Evolutionary conservation across 2,113 vertebrate genomes (phyloP), one percentile per base, ranked within the genome.

Genomic region (Neotragus pygmaeus): DNA sequence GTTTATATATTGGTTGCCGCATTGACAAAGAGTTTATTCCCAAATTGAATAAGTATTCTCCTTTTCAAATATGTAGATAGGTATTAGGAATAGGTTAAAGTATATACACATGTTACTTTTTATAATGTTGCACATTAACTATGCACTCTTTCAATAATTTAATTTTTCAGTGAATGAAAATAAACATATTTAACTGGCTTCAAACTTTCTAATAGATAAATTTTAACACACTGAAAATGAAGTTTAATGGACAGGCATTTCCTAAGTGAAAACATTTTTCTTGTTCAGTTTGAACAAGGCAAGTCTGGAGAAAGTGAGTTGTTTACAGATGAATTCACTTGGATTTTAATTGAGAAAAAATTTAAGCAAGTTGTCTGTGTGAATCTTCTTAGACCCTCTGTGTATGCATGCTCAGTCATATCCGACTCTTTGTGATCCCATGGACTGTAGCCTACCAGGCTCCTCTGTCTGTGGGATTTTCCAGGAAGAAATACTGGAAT

Each of bases 11-110:
- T 96, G 94, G 81, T 96, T 98, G 94, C 62, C 95, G 49, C 83
- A 97, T 98, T 99, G 97, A 98, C 98, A 97, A 98, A 98, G 98
- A 98, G 80, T 98, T 98, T 98, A 96, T 97, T 97, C 97, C 57
- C 73, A n/a, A 91, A 96, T 97, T 98, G 94, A 98, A 97, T 98
- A 98, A 96, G 94, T 98, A 98, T 97, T 94, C 91, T 98, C 81
- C 86, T 98, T 97, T 98, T 97, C 95, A 98, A 97, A 98, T 98
- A 98, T 97, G 98, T 98, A 97, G 95, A 95, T 98, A 97, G 49
- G 85, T 98, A 98, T 98, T 98, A 98, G 97, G 88, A 98, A 94
- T 98, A 95, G 91, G 98, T 98, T 98, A 98, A 98, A 62, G 2
- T 98, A 97, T 98, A 97, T 97, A 91, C 88, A 96, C 96, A 98